Percentiles rank a stretch among this genome's conserved stretches.
Evolutionary conservation across 2,888 invertebrate genomes (phyloP).

Genomic region (Drosophila setosimentum): DNA sequence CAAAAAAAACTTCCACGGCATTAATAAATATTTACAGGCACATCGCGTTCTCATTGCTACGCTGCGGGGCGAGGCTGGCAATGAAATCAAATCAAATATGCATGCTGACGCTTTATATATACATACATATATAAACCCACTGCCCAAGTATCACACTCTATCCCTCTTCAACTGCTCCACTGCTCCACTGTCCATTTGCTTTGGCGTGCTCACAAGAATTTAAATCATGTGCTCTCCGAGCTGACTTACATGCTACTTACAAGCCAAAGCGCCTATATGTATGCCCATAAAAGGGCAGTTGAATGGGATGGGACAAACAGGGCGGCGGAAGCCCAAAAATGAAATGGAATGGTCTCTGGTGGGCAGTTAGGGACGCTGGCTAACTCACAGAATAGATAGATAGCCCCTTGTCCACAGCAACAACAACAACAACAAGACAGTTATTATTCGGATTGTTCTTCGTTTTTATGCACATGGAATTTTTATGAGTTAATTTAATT

Average conservation of each 20-base stretch:
- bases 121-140: not conserved
- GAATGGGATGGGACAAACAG: conserved; percentile 7
- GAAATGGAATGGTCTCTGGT: conserved; percentile 75
- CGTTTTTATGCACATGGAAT: conserved; percentile 84
- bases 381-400: conserved; percentile 65
- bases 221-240: conserved; percentile 67
- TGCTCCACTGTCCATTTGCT: conserved; percentile 50
- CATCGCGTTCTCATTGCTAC: conserved; percentile 69
- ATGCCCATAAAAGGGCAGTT: conserved; percentile 67
- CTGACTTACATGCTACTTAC: conserved; percentile 79
- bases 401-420: conserved; percentile 54
- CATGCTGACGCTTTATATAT: conserved; percentile 75
- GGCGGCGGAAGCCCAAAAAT: conserved; percentile 33
- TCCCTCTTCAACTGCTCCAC: conserved; percentile 3
- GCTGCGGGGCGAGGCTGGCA: conserved; percentile 56
- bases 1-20: conserved; percentile 61
- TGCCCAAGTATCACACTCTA: conserved; percentile 18
- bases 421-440: conserved; percentile 64
- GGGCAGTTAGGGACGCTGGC: conserved; percentile 67
- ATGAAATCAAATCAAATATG: conserved; percentile 81
- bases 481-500: conserved; percentile 85
- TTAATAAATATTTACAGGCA: conserved; percentile 81
- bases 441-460: conserved; percentile 70
- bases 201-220: conserved; percentile 78
- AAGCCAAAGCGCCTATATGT: conserved; percentile 78